A percentile compares a stretch with the other conserved stretches of the same genome.
Evolutionary conservation across 2,797 vertebrate species (phyloP).

Genomic region (Pseudomugil gertrudae): DNA sequence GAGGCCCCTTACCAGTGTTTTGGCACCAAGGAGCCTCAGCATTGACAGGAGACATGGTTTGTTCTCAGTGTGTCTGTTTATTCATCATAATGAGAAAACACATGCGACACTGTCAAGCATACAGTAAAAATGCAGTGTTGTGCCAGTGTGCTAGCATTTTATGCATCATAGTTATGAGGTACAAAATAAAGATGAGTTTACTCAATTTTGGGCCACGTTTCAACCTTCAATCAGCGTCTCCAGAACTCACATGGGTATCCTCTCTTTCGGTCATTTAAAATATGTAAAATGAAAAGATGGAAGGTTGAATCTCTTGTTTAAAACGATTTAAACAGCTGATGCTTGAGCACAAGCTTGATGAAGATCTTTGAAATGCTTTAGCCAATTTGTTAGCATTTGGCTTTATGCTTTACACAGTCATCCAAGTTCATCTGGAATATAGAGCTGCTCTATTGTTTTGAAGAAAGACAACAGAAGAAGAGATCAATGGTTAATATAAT

Average conservation of each 20-base stretch:
- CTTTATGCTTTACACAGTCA: conserved; percentile 15
- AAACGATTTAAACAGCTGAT: conserved; percentile 27
- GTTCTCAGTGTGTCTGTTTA: conserved; percentile 49
- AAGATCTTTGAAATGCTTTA: conserved; percentile 15
- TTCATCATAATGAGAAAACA: conserved; percentile 58
- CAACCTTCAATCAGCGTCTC: conserved; percentile 28
- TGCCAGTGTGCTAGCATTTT: conserved; percentile 4
- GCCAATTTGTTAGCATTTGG: conserved; percentile 33
- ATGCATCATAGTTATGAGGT: conserved; percentile 38
- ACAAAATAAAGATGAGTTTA: conserved; percentile 53
- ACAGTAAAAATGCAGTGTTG: conserved; percentile 13
- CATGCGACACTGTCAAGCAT: conserved; percentile 34
- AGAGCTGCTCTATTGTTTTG: conserved; percentile 6
- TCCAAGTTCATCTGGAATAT: neutral
- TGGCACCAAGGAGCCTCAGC: conserved; percentile 41
- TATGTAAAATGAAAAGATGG: neutral
- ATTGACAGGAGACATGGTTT: conserved; percentile 40
- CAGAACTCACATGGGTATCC: conserved; percentile 1
- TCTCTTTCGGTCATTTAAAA: conserved; percentile 19
- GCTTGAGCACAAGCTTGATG: conserved; percentile 28
- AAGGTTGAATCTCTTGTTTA: conserved; percentile 1
- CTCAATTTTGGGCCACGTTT: conserved; percentile 21
- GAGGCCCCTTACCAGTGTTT: conserved; percentile 39
- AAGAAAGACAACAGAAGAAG: conserved; percentile 19
- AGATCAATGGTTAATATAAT: conserved; percentile 36